These are phyloP conservation scores for Drosophila repleta DNA, from an alignment of 1,140 invertebrate genomes.

Conservation along the genomic window DNA sequence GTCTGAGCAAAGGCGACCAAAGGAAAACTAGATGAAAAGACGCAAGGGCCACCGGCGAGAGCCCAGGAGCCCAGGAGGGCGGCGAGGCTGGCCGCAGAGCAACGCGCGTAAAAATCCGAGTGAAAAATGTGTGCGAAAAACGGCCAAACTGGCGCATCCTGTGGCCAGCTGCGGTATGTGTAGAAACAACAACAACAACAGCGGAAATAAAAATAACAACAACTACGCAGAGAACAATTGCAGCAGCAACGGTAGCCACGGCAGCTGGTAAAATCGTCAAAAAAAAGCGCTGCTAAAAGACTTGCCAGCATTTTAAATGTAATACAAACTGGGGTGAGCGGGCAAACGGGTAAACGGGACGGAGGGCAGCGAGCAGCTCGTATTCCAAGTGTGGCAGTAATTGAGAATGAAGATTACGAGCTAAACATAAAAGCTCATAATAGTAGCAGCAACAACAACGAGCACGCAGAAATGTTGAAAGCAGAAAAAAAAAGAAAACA, in stretches of 20 bases:
- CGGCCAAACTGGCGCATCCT: conserved; percentile 46
- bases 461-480: not conserved
- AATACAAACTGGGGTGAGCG: conserved; percentile 9
- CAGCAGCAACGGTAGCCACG: not conserved
- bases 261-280: conserved; percentile 44
- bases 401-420: conserved; percentile 38
- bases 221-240: not conserved
- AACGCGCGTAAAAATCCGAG: conserved; percentile 41
- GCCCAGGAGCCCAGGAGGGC: no score
- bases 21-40: conserved; percentile 47
- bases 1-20: conserved; percentile 19
- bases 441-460: conserved; percentile 1
- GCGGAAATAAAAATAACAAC: conserved; percentile 16
- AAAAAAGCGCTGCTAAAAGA: conserved; percentile 45
- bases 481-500: not conserved
- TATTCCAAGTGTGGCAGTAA: conserved; percentile 32
- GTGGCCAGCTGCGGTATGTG: conserved; percentile 43
- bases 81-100: conserved; percentile 12
- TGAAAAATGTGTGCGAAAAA: conserved; percentile 46
- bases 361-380: conserved; percentile 2
- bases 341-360: not conserved
- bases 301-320: conserved; percentile 34
- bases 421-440: conserved; percentile 40
- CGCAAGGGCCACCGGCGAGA: conserved; percentile 12
- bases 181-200: conserved; percentile 16